These are phyloP conservation scores for Hydrolagus affinis DNA, from an alignment of 2,113 vertebrate genomes.

Conservation along the genomic window DNA sequence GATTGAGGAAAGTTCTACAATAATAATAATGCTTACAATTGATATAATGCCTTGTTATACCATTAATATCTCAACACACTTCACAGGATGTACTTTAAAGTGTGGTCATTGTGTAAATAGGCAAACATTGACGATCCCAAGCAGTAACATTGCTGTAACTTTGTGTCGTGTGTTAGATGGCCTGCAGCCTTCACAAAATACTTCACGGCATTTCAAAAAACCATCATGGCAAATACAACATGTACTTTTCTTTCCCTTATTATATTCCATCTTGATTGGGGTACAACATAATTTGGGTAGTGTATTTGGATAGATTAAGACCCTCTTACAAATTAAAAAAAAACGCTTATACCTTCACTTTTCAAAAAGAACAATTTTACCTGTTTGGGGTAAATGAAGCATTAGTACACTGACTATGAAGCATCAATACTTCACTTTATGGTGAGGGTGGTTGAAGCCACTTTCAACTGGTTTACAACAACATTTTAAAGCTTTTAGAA, in stretches of 20 bases:
- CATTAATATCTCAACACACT: no score
- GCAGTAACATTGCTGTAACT: neutral
- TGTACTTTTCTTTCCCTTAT: neutral
- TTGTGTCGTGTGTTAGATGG: neutral
- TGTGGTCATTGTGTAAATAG: no score
- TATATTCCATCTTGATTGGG: neutral
- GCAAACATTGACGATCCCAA: neutral
- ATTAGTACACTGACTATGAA: neutral
- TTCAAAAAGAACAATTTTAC: neutral
- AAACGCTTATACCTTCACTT: neutral
- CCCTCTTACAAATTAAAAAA: neutral
- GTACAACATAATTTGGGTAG: neutral
- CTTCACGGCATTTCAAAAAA: neutral
- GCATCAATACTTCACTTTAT: neutral
- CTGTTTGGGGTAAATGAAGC: neutral
- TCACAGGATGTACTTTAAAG: no score
- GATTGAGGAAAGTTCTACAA: no score
- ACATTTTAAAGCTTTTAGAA: neutral
- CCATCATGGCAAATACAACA: neutral
- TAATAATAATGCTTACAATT: no score
- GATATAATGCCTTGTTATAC: no score
- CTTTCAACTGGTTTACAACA: neutral
- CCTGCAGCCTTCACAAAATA: neutral
- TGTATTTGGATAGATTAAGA: neutral
- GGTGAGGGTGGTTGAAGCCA: neutral